Evolutionary conservation across 2,797 vertebrate genomes (phyloP), one percentile per base, ranked within the genome.

Genomic region (Merluccius polli): DNA sequence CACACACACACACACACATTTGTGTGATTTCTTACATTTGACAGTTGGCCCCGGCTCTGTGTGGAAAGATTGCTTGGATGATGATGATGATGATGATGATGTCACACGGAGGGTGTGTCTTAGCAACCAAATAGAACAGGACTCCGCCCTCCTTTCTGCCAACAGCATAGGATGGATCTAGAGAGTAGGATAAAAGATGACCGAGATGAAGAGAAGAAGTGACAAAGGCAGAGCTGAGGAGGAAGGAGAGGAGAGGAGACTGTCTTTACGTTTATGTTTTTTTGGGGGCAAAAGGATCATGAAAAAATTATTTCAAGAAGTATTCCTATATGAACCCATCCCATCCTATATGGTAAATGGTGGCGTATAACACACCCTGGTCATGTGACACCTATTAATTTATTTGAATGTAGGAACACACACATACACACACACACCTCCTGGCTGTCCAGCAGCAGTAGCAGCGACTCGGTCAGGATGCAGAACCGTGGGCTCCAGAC

Each of bases 401-500:
- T 12, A 44, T 44, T 15, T 44, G 41, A 16, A 35, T 35, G 33
- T 35, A 35, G 3, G n/a, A n/a, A 16, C 29, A 44, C 35, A 29
- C 52, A 63, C 69, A 65, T 24, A 27, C 59, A 65, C 73, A 48
- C 69, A 33, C 74, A 65, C 59, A 65, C 59, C 59, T 65, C 59
- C 59, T 27, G 59, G 59, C 59, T 65, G 59, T 65, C 59, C 38
- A 93, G 84, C 78, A 92, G 82, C 71, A 93, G 78, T 8, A 92
- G 59, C 68, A 90, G 86, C 38, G 86, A 82, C 0, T 89, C 87
- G 0, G 91, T 89, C 65, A 93, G 86, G 79, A 93, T 87, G 81
- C 92, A 93, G 82, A 93, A 90, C 85, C 91, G 92, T 29, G 82
- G 76, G 67, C 77, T 89, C 92, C 92, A 93, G 63, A 87, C 24